Base-by-base conservation (phyloP, 2,888 invertebrate species). In the Clostera curtula region DNA sequence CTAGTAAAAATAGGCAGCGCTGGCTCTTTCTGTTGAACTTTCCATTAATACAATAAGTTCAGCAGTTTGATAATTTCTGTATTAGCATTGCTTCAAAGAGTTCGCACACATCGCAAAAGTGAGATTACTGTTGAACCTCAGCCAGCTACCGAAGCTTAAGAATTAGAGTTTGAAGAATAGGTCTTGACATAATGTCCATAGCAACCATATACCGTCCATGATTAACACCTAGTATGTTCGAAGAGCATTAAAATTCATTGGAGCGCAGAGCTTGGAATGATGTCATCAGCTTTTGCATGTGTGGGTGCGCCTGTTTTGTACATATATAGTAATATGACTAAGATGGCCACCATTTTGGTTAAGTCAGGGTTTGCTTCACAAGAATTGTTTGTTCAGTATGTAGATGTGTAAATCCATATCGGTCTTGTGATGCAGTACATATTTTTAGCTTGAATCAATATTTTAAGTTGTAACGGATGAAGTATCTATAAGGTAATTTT, bases 251-350 rank as follows among this genome's bases (percentile, higher is more conserved):
- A 68, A 57, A 77, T 79, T 74, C 72, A 68, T 47, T 48, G 55
- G 41, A 52, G 50, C 42, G 50, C 48, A 41, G 35, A 31, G 47
- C 50, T 47, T 27, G 48, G 49, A 37, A 71, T 82, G 82, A 82
- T 76, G 75, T 82, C 82, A 82, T 67, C 56, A 36, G 34, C 43
- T 34, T 31, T 35, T 35, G 36, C 62, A 52, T 61, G 67, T 60
- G 73, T 68, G 59, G 45, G 43, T 28, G 40, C 33, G 39, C 41
- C 43, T 29, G 56, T 66, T 63, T 65, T 54, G 49, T 48, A 67
- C 79, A 49, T 74, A 70, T 71, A 79, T 54, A 74, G 71, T 56
- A 63, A 74, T 74, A 68, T 73, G 73, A 74, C 71, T 76, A 74
- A 75, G 57, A 68, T 62, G 56, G 61, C 56, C 47, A 49, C 46